Base-by-base conservation (phyloP, 2,888 invertebrate genomes). In the Melieria picta region DNA sequence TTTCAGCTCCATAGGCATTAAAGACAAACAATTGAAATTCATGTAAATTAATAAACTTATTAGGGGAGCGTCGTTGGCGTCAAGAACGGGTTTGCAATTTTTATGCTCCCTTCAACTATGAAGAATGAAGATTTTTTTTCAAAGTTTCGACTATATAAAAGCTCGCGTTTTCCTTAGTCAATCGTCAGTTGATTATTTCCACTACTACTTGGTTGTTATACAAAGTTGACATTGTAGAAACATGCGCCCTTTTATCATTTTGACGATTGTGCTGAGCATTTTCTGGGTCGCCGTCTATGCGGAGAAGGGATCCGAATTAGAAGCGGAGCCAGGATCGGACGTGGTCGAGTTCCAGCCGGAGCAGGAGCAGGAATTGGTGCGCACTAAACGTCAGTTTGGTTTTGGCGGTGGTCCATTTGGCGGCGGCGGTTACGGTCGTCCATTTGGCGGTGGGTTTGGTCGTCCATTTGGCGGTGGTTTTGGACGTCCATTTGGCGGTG, bases 381-480 rank as follows among this genome's bases (percentile, higher is more conserved):
- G 72, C 16, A 72, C 58, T 45, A 69, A 63, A 48, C 75, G 76
- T 30, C 76, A 75, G 56, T 47, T 72, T 66, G 76, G 72, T 13
- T 68, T 60, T 65, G 57, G 65, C 5, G 52, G 42, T 11, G 48
- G 43, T 42, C 43, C 50, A n/a, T 50, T 50, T 43, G 60, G 60
- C 10, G 73, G 60, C 10, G 73, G 72, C 30, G 73, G 73, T 5
- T 72, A 65, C 50, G 72, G 72, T 13, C 65, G 73, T 46, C 61
- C 65, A 30, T 61, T 56, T 50, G 57, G 69, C 6, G 62, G 69
- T 9, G 71, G 69, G 4, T 52, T 16, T 43, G 47, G 45, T 13
- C 55, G 70, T 46, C 43, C 16, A 1, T 11, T 7, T 58, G 66
- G 58, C 47, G 66, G 58, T 7, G 57, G 47, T 9, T 46, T 4